A percentile compares a stretch with the other conserved stretches of the same genome.
phyloP scores from a whole-genome alignment of 2,113 vertebrate species.

The Anser brachyrhynchus region DNA sequence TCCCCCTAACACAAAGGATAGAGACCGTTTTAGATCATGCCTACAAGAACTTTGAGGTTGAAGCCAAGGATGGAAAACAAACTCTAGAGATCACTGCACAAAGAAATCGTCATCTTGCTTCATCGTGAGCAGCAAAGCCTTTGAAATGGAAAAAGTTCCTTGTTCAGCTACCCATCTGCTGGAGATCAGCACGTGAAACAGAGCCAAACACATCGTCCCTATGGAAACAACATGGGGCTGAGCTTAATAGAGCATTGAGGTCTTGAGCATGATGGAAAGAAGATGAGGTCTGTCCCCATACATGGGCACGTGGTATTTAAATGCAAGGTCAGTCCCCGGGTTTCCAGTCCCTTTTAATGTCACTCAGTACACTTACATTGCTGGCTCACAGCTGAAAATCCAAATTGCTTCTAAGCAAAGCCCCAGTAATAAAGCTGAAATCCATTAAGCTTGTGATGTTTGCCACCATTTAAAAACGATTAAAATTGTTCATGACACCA shows the following conservation, averaged over 20 bases:
- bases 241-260: background rate
- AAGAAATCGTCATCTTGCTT: background rate
- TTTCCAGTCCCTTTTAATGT: slow-evolving; percentile 8
- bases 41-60: background rate
- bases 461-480: slow-evolving; percentile 69
- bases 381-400: slow-evolving; percentile 54
- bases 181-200: background rate
- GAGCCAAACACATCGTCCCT: background rate
- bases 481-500: slow-evolving; percentile 59
- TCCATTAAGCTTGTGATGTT: slow-evolving; percentile 68
- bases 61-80: background rate
- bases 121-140: background rate
- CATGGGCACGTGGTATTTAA: background rate
- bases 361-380: background rate
- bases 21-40: background rate
- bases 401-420: slow-evolving; percentile 66
- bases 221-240: background rate
- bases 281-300: background rate
- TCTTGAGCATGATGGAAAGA: background rate
- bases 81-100: background rate
- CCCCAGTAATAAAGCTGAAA: slow-evolving; percentile 63
- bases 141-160: background rate
- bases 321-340: background rate
- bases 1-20: background rate
- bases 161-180: background rate